Percentiles rank a stretch among this genome's conserved stretches.
Evolutionary conservation across 2,113 vertebrate genomes (phyloP).

Genomic region (Ameiurus melas): DNA sequence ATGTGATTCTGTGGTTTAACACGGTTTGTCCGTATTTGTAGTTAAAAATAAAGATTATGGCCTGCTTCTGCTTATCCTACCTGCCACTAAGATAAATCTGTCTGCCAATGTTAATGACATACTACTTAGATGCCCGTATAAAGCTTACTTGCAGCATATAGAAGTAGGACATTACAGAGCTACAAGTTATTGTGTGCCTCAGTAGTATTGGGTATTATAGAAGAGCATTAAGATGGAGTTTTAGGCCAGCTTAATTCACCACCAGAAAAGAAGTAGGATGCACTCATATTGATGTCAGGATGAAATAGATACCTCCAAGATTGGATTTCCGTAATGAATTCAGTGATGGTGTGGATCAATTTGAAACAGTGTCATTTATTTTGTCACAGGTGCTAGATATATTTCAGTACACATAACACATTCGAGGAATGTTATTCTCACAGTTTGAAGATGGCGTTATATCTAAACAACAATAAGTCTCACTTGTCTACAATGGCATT

Average conservation of each 20-base stretch:
- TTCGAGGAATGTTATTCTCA: conserved; percentile 60
- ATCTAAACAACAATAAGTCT: conserved; percentile 60
- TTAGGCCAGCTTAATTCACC: conserved; percentile 36
- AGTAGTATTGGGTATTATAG: conserved; percentile 28
- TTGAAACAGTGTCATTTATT: conserved; percentile 67
- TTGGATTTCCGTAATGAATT: conserved; percentile 69
- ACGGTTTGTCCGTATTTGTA: not conserved
- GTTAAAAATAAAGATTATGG: not conserved
- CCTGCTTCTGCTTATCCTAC: not conserved
- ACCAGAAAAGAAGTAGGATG: conserved; percentile 1
- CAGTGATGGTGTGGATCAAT: conserved; percentile 67
- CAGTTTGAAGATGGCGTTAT: conserved; percentile 50
- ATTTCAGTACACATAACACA: conserved; percentile 61
- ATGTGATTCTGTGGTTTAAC: not conserved
- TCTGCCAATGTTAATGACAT: conserved; percentile 8
- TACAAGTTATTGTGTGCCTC: conserved; percentile 33
- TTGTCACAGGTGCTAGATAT: conserved; percentile 65
- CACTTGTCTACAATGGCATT: conserved; percentile 8
- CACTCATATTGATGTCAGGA: conserved; percentile 53
- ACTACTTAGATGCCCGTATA: not conserved
- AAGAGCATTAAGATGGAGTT: conserved; percentile 16
- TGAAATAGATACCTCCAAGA: conserved; percentile 64
- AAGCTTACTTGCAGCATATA: conserved; percentile 2
- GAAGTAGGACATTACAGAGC: not conserved
- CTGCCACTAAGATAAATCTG: not conserved